Base-by-base conservation (phyloP, 2,113 vertebrate genomes). In the Taurulus bubalis region DNA sequence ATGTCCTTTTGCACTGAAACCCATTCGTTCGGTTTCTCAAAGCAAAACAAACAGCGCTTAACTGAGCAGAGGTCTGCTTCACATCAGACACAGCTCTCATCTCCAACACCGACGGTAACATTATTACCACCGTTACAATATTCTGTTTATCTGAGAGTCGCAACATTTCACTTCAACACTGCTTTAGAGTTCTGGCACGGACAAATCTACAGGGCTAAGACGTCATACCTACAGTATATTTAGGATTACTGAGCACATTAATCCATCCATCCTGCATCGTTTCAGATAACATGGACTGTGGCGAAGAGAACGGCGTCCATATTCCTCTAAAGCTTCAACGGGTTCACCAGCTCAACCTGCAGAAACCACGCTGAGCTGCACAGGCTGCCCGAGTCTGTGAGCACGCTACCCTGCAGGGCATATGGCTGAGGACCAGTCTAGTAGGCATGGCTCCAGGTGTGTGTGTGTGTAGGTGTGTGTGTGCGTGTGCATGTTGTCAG, bases 391-490 rank as follows among this genome's bases (percentile, higher is more conserved):
- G 65, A 66, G 75, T 76, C 65, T 32, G 59, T 9, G 66, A 58
- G 85, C 65, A 16, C 30, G 71, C 36, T 4, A 15, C 76, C 0
- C 77, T 58, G 66, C 59, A 64, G 79, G 71, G 64, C 75, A 75
- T 42, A 62, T 80, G 78, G 89, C 75, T 0, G 40, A 68, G 32
- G n/a, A 75, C 59, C 77, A 64, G 84, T 16, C 77, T 51, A 7
- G 40, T 38, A 18, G 88, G 89, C 79, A 49, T 1, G 38, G 47
- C 51, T 87, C 87, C 68, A 86, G 78, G 85, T 91, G 80, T 12
- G 51, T 59, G 30, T 53, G 65, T 59, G 56, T 71, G 68, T 30
- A 28, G 12, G 38, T 56, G 56, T 3, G 1, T 30, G 64, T 64
- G 8, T 30, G 64, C 38, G 8, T 58, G 55, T 58, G 14, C 30